Evolutionary conservation across 2,888 invertebrate genomes (phyloP).

Genomic region (Rhimphoctona megacephalus): DNA sequence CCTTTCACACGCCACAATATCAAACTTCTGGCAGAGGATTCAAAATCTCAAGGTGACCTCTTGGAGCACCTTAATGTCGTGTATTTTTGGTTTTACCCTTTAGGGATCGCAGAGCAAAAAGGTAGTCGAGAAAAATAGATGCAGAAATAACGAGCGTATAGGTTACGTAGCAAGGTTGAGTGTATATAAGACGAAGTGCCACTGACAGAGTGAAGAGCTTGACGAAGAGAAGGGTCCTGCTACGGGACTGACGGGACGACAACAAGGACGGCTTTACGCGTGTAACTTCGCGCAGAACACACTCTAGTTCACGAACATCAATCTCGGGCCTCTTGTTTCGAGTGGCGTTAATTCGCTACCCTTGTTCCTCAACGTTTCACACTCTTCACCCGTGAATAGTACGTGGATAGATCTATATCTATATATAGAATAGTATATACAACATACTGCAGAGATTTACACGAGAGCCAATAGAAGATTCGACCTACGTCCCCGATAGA

Average conservation of each 20-base stretch:
- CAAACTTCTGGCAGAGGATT: not conserved
- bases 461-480: conserved; percentile 64
- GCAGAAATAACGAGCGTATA: conserved; percentile 48
- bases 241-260: conserved; percentile 38
- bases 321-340: conserved; percentile 80
- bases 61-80: not conserved
- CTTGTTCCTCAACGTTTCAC: conserved; percentile 77
- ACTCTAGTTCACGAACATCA: conserved; percentile 77
- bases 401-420: not conserved
- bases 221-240: conserved; percentile 55
- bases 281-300: conserved; percentile 44
- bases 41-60: not conserved
- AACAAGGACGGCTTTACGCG: conserved; percentile 55
- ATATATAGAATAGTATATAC: not conserved
- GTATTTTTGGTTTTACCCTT: not conserved
- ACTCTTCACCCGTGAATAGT: conserved; percentile 61
- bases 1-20: not conserved
- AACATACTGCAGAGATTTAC: conserved; percentile 55
- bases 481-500: conserved; percentile 78
- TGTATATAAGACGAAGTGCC: conserved; percentile 60
- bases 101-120: not conserved
- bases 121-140: conserved; percentile 33
- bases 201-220: conserved; percentile 65
- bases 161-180: conserved; percentile 48
- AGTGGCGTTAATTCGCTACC: conserved; percentile 83